phyloP scores from a whole-genome alignment of 2,888 invertebrate species.

The Malthinus flaveolus region DNA sequence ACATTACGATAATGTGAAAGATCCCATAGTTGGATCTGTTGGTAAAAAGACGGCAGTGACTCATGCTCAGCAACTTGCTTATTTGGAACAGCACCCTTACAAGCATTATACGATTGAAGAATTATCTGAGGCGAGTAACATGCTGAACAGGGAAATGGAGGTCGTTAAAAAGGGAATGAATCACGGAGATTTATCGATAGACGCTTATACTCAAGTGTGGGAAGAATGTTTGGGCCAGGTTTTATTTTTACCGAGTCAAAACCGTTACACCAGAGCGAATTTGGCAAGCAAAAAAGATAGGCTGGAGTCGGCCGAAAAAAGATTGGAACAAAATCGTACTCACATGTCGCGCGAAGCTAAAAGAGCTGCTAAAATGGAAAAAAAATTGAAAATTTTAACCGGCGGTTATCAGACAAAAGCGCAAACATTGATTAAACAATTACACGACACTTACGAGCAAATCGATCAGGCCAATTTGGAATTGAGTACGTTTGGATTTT shows the following conservation, averaged over 20 bases:
- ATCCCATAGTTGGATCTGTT: conserved; percentile 60
- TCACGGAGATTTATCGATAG: conserved; percentile 90
- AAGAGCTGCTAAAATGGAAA: conserved; percentile 95
- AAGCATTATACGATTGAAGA: conserved; percentile 72
- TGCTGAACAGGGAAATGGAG: conserved; percentile 83
- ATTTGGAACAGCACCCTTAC: conserved; percentile 86
- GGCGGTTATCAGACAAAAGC: conserved; percentile 82
- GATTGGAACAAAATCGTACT: conserved; percentile 87
- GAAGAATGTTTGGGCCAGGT: conserved; percentile 94
- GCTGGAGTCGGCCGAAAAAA: conserved; percentile 89
- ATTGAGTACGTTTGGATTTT: conserved; percentile 85
- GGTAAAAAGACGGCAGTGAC: conserved; percentile 61
- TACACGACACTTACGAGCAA: conserved; percentile 85
- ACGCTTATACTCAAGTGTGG: conserved; percentile 92
- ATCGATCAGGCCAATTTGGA: conserved; percentile 89
- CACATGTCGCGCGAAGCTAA: conserved; percentile 98
- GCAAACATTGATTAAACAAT: conserved; percentile 84
- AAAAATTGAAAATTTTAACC: conserved; percentile 93
- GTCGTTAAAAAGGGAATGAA: conserved; percentile 91
- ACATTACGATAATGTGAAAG: conserved; percentile 83
- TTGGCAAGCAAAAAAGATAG: conserved; percentile 95
- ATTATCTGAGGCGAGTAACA: conserved; percentile 64
- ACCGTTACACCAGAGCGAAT: conserved; percentile 85
- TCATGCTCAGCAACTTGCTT: conserved; percentile 74
- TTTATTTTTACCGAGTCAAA: conserved; percentile 80